Conservation (phyloP, 2,113 vertebrate genomes). For the Rhombomys opimus region DNA sequence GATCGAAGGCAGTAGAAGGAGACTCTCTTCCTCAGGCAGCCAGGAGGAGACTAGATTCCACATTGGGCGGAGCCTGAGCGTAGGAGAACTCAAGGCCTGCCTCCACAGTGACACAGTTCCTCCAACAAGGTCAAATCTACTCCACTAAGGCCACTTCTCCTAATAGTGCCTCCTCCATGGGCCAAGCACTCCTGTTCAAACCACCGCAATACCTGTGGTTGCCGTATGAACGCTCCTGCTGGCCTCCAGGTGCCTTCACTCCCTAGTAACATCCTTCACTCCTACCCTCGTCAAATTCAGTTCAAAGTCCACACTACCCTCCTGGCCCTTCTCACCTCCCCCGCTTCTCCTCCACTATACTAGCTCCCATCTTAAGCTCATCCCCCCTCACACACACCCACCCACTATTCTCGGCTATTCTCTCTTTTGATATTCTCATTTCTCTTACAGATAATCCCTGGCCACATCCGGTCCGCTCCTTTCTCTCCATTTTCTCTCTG, state of each 20-base stretch:
- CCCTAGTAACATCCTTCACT: no score
- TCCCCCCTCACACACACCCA: fast-evolving
- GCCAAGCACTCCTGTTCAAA: no score
- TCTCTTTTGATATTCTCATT: not conserved
- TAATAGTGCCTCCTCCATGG: no score
- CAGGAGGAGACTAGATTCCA: no score
- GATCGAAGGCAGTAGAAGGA: no score
- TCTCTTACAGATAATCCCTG: not conserved
- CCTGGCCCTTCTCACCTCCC: no score
- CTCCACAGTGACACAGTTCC: no score
- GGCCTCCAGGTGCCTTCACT: not conserved
- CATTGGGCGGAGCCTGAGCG: no score
- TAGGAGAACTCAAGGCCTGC: no score
- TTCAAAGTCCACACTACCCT: not conserved
- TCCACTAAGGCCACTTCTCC: no score
- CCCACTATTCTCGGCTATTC: not conserved
- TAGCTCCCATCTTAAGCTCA: not conserved
- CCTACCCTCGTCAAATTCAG: not conserved
- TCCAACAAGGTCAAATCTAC: no score
- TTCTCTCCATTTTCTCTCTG: not conserved
- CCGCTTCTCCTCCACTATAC: not conserved
- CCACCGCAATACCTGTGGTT: not conserved
- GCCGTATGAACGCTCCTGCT: not conserved
- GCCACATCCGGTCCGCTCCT: not conserved
- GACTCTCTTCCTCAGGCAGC: no score